A percentile compares a stretch with the other conserved stretches of the same genome.
phyloP scores from a whole-genome alignment of 2,888 invertebrate genomes.

The Ectemnius continuus region DNA sequence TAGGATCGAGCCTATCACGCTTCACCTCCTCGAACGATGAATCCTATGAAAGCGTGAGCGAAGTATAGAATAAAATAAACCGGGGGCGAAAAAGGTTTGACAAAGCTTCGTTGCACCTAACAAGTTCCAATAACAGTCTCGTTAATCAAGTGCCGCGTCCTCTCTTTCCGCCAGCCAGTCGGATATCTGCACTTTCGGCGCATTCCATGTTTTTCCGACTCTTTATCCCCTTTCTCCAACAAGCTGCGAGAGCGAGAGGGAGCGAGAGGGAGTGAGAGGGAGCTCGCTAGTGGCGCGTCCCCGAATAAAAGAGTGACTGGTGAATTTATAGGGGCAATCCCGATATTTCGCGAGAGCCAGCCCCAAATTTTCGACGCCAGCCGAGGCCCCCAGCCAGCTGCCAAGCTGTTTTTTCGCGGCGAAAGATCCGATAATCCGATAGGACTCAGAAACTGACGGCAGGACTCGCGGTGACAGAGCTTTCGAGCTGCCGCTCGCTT shows the following conservation, averaged over 20 bases:
- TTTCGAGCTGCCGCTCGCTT: constrained; percentile 3
- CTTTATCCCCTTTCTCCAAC: constrained; percentile 33
- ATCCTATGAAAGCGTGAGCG: constrained; percentile 8
- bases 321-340: constrained; percentile 36
- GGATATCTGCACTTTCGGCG: constrained; percentile 51
- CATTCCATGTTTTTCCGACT: constrained; percentile 33
- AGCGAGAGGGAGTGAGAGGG: too few species aligned
- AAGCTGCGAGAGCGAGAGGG: not conserved
- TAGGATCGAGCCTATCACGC: too few species aligned
- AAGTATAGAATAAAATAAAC: not conserved
- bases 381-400: not conserved
- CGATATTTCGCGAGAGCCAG: constrained; percentile 7
- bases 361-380: constrained; percentile 25
- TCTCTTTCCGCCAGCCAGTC: constrained; percentile 42
- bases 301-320: constrained; percentile 19
- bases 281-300: not conserved
- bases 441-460: constrained; percentile 26
- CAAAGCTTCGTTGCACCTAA: constrained; percentile 62
- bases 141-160: constrained; percentile 69
- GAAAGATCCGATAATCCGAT: constrained; percentile 38
- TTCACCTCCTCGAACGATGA: too few species aligned
- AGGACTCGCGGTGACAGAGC: constrained; percentile 1
- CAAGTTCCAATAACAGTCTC: constrained; percentile 69
- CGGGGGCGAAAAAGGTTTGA: constrained; percentile 28
- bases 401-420: not conserved